Evolutionary conservation across 2,113 vertebrate genomes (phyloP), one percentile per base, ranked within the genome.

Genomic region (Megalops atlanticus): DNA sequence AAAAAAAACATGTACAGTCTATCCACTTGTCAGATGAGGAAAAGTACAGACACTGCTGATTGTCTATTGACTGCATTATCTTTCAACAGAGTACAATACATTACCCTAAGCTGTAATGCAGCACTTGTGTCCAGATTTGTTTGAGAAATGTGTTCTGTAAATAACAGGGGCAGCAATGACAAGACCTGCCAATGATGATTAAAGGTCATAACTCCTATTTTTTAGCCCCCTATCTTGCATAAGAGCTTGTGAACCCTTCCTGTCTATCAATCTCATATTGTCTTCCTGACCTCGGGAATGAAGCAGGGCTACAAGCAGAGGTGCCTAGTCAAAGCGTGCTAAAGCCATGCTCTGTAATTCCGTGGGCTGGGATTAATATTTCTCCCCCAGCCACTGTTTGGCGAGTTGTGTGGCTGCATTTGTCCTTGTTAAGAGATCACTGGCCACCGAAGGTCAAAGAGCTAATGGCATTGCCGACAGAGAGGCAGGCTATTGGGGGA

Each of bases 1-100:
- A 77, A 78, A 54, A 72, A 47, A 77, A 78, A 54, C 33, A 76
- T 74, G 40, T 27, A 75, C 64, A 76, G 58, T 76, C 6, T 40
- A 27, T 45, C 39, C 18, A 33, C 76, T 31, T 40, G 41, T 81
- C 58, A 79, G 49, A 68, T 78, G 43, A 77, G 43, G 39, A 64
- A 45, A 70, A 35, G 64, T 24, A 43, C 43, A 35, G 73, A 11
- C n/a, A 27, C 58, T 64, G 27, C 18, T 77, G 43, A 21, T 76
- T 49, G 75, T 77, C 36, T 38, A 77, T 76, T 76, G 43, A 47
- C 74, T 47, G 74, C 35, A 36, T 58, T 71, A 41, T 41, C 73
- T 69, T 84, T 77, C 74, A 72, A 47, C 38, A 43, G 27, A 72
- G 74, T 24, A 31, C 58, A 70, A 49, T 75, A 33, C 54, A 78